Evolutionary conservation across 2,888 invertebrate genomes (phyloP), one percentile per base, ranked within the genome.

Genomic region (Chaitophorus viminalis): DNA sequence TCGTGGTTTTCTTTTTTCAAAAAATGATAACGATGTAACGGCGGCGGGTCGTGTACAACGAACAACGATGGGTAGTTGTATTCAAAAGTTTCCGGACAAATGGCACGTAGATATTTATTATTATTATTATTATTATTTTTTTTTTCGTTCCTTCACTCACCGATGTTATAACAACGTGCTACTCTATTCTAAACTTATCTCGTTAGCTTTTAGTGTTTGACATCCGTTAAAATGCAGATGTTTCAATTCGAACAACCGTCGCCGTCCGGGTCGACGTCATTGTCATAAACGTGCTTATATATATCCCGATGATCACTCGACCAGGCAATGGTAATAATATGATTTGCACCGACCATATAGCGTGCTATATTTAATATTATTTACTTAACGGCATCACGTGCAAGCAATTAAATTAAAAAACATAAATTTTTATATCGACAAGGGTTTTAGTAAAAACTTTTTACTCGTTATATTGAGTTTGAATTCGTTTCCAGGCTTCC

Each of bases 151-250:
- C 68, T n/a, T n/a, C 29, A 1, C 29, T 68, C 6, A 3, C 9
- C 25, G 60, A 18, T 29, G 60, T 75, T 36, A 39, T 65, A 83
- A 68, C 4, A 68, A 65, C 76, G 76, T 4, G 76, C 76, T 11
- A 68, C 29, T 46, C 65, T 68, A 39, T 76, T 68, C n/a, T n/a
- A 76, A 84, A 84, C 84, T 84, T 84, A 84, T 18, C 84, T 84
- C 76, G 76, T 84, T 84, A 83, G 83, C 60, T 83, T 76, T 76
- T 83, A 46, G 31, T 76, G 11, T 84, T 84, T 46, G 76, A 68
- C 46, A 25, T 65, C 76, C n/a, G 76, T 46, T 14, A 14, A 3
- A 14, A 46, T 65, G 46, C 84, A 76, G 65, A 84, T 76, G 84
- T 65, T 84, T 76, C 84, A 46, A 65, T 75, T 11, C 60, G 25